Base-by-base conservation (phyloP, 1,140 invertebrate genomes). In the Orchestia grillus region DNA sequence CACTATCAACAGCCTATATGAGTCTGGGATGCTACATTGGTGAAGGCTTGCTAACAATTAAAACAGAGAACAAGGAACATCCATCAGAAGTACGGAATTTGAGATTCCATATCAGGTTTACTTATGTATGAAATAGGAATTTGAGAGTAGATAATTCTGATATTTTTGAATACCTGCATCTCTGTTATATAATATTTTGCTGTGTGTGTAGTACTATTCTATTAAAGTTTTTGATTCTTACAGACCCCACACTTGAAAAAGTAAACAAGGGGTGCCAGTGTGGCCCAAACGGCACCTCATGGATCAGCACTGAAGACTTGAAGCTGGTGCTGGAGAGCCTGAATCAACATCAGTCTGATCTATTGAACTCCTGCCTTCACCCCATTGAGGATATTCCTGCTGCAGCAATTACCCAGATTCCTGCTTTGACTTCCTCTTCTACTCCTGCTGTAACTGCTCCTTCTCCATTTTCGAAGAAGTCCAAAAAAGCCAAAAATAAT, bases 241-340 rank as follows among this genome's bases (percentile, higher is more conserved):
- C 88, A 91, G 88, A 28, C 28, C 88, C 19, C 0, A 0, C 44
- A 43, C 88, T 23, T 42, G 88, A 91, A 43, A 91, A 91, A 28
- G 88, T 91, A 42, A 91, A 91, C 41, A 91, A 91, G 28, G 88
- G 88, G 19, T 91, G 88, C 88, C 88, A 91, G 88, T 91, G 88
- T 91, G 88, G 88, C 19, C 88, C 88, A 44, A 91, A 44, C 41
- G 44, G 28, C 88, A 91, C 88, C 0, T 44, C 44, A 19, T 91
- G 88, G 88, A 91, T 91, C 44, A 91, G 41, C 15, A 44, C 0
- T 43, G 41, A 91, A 28, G 88, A 91, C 28, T 91, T 91, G 44
- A 36, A 91, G 88, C 41, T 44, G 4, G 44, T 91, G 15, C 6
- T 91, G 88, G 19, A 43, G 41, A 43, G 15, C 88, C 44, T 91